Evolutionary conservation across 2,113 vertebrate genomes (phyloP).

Genomic region (Coptodon rendalli): DNA sequence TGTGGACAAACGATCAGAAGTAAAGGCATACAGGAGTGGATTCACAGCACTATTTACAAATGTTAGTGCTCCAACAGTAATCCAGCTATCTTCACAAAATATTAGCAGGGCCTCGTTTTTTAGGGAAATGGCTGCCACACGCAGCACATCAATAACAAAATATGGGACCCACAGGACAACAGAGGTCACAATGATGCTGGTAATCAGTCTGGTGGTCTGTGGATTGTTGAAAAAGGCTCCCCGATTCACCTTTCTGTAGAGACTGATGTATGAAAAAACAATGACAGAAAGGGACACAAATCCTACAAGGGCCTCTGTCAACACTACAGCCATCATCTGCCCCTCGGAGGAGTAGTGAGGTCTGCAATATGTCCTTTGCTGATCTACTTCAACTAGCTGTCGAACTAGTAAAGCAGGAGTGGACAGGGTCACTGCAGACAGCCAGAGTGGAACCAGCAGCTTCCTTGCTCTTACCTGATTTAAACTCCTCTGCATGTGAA

Average conservation of each 20-base stretch:
- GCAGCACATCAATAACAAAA: background rate
- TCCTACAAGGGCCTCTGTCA: background rate
- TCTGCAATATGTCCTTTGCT: rapidly evolving
- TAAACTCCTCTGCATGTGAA: background rate
- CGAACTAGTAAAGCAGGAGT: background rate
- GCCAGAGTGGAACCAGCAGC: constrained; percentile 6
- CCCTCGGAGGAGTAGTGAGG: background rate
- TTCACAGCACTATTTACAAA: constrained; percentile 11
- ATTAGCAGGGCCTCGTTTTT: background rate
- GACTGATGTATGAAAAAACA: background rate
- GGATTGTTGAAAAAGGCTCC: background rate
- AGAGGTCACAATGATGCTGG: background rate
- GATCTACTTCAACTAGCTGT: background rate
- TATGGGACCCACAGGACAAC: background rate
- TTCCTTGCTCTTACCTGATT: background rate
- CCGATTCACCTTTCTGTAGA: background rate
- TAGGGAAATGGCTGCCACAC: background rate
- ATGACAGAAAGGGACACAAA: background rate
- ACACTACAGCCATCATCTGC: background rate
- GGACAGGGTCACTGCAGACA: background rate
- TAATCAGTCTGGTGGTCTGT: background rate
- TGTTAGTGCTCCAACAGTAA: background rate
- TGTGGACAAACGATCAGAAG: background rate
- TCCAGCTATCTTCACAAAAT: background rate
- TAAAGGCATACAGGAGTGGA: constrained; percentile 12